Evolutionary conservation across 2,113 vertebrate genomes (phyloP).

Genomic region (Odocoileus virginianus): DNA sequence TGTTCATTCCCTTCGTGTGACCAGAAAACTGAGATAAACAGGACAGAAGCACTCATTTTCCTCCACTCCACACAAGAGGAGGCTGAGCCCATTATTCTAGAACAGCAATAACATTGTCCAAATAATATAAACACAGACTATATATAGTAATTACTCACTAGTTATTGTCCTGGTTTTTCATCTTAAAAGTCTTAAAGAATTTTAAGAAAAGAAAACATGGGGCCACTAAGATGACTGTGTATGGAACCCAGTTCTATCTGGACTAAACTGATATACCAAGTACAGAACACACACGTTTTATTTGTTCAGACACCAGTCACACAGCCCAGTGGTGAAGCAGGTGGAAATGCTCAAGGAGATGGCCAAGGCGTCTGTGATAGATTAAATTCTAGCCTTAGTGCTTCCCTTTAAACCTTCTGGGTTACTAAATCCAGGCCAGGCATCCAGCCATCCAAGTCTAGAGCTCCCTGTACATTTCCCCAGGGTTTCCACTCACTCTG

Average conservation of each 20-base stretch:
- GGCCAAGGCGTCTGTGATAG: background rate
- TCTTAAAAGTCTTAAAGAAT: background rate
- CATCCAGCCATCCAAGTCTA: background rate
- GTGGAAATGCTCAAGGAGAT: constrained; percentile 58
- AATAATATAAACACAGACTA: background rate
- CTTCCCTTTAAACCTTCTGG: background rate
- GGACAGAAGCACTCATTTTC: background rate
- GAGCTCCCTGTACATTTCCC: background rate
- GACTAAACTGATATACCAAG: background rate
- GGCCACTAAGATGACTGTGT: background rate
- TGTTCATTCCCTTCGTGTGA: background rate
- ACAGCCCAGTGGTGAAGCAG: background rate
- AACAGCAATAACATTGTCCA: background rate
- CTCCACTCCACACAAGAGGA: background rate
- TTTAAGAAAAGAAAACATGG: background rate
- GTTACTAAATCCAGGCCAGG: constrained; percentile 17
- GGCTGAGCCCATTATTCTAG: background rate
- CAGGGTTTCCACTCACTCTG: background rate
- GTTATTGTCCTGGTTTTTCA: background rate
- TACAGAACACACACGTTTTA: constrained; percentile 56
- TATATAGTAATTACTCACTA: background rate
- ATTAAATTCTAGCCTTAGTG: constrained; percentile 12
- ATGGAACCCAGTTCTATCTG: background rate
- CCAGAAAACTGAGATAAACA: background rate
- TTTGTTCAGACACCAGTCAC: background rate